A percentile compares a stretch with the other conserved stretches of the same genome.
These are phyloP conservation scores for Zapornia atra DNA, from an alignment of 2,113 vertebrate genomes.

Conservation along the genomic window DNA sequence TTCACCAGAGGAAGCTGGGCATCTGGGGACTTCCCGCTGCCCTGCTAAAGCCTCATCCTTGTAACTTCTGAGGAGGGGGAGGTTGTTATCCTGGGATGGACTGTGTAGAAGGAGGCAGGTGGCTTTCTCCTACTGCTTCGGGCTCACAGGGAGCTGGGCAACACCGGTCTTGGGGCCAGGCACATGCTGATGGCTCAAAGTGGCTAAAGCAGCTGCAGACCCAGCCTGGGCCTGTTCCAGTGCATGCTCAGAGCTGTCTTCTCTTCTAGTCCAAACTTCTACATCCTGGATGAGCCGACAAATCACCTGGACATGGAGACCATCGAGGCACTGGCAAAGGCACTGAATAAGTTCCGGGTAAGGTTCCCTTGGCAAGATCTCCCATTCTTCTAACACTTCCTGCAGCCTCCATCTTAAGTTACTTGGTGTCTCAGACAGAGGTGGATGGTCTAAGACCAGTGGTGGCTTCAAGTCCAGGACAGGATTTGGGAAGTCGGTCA, in stretches of 20 bases:
- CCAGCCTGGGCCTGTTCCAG: background rate
- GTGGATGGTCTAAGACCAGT: background rate
- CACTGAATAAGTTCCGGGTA: constrained; percentile 91
- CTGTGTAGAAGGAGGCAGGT: background rate
- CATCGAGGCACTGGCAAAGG: constrained; percentile 91
- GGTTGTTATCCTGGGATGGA: background rate
- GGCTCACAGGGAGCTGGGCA: background rate
- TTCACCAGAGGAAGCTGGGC: background rate
- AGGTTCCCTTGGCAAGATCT: background rate
- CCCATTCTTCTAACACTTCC: fast-evolving
- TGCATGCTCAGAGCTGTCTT: background rate
- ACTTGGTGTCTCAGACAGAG: background rate
- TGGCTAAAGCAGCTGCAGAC: background rate
- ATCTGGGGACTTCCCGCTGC: background rate
- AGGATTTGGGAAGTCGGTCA: background rate
- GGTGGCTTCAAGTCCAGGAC: background rate
- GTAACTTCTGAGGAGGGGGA: background rate
- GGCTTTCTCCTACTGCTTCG: background rate
- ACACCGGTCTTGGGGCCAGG: fast-evolving
- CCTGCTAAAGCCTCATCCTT: background rate
- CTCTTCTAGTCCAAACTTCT: constrained; percentile 92
- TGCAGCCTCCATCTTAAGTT: background rate
- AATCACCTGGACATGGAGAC: constrained; percentile 99
- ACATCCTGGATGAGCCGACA: constrained; percentile 95
- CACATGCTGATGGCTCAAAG: background rate